phyloP scores from a whole-genome alignment of 2,113 vertebrate species.

The Sminthopsis crassicaudata region DNA sequence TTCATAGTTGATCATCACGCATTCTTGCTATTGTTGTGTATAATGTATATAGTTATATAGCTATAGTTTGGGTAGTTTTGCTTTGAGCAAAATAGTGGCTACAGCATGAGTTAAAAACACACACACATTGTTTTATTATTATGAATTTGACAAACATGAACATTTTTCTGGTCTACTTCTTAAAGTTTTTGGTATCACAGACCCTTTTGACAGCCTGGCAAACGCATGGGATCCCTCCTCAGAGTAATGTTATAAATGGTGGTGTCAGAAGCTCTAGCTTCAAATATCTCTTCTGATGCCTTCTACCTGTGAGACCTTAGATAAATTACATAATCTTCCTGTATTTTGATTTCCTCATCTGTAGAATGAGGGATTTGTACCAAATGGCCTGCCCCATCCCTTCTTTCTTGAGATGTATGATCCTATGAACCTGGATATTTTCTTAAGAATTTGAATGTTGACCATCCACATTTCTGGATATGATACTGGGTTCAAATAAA shows the following conservation, averaged over 20 bases:
- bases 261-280: not conserved
- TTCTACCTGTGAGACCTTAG: not conserved
- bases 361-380: not conserved
- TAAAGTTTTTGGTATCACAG: not conserved
- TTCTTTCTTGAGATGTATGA: not conserved
- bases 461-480: not conserved
- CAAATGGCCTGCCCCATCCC: not conserved
- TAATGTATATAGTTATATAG: not conserved
- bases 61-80: not conserved
- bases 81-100: not conserved
- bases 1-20: no score
- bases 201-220: not conserved
- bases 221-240: not conserved
- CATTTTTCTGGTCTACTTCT: not conserved
- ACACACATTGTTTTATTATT: not conserved
- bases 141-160: not conserved
- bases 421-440: not conserved
- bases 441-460: not conserved
- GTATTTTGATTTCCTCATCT: not conserved
- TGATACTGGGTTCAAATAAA: not conserved
- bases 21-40: no score
- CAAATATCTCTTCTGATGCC: not conserved
- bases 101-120: not conserved
- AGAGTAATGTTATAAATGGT: not conserved
- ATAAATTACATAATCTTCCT: not conserved